Percentiles rank a stretch among this genome's conserved stretches.
Conservation (phyloP, 2,888 invertebrate genomes). For the Apomyelois bistriatella region DNA sequence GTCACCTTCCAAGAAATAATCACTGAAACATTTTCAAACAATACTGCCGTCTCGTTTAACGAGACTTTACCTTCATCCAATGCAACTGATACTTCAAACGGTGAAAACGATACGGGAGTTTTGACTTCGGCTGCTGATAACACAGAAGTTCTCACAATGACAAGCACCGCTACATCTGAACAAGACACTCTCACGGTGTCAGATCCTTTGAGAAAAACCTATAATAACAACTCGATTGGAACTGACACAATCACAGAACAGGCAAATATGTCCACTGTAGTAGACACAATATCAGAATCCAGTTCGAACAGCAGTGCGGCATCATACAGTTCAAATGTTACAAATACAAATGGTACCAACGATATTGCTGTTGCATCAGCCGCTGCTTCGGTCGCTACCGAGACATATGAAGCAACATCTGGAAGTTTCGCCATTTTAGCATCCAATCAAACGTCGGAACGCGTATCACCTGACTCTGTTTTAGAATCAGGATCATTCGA, state of each 20-base stretch:
- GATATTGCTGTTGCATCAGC: background rate
- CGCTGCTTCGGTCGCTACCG: background rate
- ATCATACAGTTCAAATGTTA: background rate
- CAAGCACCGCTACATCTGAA: constrained; percentile 3
- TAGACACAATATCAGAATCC: background rate
- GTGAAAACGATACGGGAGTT: background rate
- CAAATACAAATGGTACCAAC: background rate
- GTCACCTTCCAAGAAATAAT: background rate
- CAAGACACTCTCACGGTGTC: background rate
- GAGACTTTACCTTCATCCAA: background rate
- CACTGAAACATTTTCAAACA: background rate
- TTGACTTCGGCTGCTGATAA: background rate
- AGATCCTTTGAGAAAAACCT: background rate
- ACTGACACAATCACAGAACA: background rate
- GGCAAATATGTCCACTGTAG: background rate
- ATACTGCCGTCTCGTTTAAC: background rate
- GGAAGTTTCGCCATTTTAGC: background rate
- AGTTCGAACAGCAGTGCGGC: background rate
- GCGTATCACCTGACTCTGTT: background rate
- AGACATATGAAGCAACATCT: background rate
- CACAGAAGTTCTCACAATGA: constrained; percentile 5
- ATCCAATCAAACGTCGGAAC: background rate
- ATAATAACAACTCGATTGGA: background rate
- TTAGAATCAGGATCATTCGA: background rate
- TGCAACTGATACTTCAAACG: background rate